A percentile compares a stretch with the other conserved stretches of the same genome.
phyloP scores from a whole-genome alignment of 2,888 invertebrate species.

The Flexamia atlantica region DNA sequence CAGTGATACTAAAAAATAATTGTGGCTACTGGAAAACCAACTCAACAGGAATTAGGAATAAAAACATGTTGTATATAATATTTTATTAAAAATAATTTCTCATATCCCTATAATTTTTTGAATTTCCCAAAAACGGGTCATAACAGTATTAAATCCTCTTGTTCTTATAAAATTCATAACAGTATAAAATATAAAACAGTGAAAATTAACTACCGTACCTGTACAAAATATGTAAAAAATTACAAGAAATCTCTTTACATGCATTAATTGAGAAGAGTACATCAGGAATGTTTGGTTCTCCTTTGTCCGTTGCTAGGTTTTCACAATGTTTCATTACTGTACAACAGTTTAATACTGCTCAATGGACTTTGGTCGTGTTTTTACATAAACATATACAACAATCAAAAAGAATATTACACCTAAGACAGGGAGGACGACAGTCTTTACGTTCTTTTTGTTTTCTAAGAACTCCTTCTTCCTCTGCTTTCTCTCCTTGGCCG shows the following conservation, averaged over 20 bases:
- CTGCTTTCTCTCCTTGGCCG: slow-evolving; percentile 89
- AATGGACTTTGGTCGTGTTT: slow-evolving; percentile 81
- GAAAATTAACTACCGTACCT: slow-evolving; percentile 33
- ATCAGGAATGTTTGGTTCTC: slow-evolving; percentile 2
- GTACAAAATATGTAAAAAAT: slow-evolving; percentile 35
- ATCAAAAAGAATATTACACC: slow-evolving; percentile 85
- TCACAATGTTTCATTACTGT: not conserved
- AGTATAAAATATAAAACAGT: slow-evolving; percentile 17
- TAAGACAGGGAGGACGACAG: slow-evolving; percentile 86
- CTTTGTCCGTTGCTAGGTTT: not conserved
- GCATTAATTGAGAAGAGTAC: not conserved
- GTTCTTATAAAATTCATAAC: slow-evolving; percentile 11
- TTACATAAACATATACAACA: slow-evolving; percentile 86
- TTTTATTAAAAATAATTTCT: no score
- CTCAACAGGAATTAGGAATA: no score
- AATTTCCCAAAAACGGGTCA: slow-evolving; percentile 24
- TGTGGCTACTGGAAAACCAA: no score
- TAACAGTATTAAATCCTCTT: slow-evolving; percentile 28
- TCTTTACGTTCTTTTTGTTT: slow-evolving; percentile 87
- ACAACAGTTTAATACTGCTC: slow-evolving; percentile 65
- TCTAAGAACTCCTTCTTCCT: slow-evolving; percentile 90
- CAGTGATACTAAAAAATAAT: no score
- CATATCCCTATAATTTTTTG: not conserved
- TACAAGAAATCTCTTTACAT: slow-evolving; percentile 2
- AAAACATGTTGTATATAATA: no score